Conservation (phyloP, 2,797 vertebrate species). For the Melopsittacus undulatus region DNA sequence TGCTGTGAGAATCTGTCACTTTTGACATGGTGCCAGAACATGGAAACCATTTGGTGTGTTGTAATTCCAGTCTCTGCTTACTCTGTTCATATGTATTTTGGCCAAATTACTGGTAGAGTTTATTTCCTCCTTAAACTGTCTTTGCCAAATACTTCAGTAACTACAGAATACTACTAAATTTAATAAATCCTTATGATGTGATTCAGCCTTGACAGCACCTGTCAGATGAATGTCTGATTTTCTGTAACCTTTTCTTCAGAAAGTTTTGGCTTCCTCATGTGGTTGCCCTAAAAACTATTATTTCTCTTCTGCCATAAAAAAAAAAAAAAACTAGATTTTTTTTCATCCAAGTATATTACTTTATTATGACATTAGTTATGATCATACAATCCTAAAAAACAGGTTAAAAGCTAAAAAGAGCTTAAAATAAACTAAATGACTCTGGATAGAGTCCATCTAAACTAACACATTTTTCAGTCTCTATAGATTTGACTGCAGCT, state of each 20-base stretch:
- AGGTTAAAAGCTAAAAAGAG: rapidly evolving
- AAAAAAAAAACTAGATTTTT: background rate
- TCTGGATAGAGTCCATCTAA: background rate
- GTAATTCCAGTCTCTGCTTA: background rate
- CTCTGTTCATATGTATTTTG: background rate
- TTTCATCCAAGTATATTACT: background rate
- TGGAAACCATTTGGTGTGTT: background rate
- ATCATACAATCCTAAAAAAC: background rate
- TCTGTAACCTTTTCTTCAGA: background rate
- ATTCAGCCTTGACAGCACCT: background rate
- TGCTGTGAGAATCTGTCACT: background rate
- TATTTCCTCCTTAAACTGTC: background rate
- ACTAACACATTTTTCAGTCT: background rate
- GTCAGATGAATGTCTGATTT: background rate
- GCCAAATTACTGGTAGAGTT: background rate
- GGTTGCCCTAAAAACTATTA: background rate
- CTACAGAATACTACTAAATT: background rate
- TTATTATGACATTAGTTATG: background rate
- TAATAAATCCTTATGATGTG: background rate
- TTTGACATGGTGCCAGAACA: background rate
- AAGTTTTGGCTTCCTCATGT: background rate
- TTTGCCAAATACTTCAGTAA: background rate
- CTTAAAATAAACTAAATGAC: rapidly evolving
- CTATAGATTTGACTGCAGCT: background rate
- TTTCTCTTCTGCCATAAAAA: background rate